A percentile compares a stretch with the other conserved stretches of the same genome.
phyloP scores from a whole-genome alignment of 2,113 vertebrate species.

The Daubentonia madagascariensis region DNA sequence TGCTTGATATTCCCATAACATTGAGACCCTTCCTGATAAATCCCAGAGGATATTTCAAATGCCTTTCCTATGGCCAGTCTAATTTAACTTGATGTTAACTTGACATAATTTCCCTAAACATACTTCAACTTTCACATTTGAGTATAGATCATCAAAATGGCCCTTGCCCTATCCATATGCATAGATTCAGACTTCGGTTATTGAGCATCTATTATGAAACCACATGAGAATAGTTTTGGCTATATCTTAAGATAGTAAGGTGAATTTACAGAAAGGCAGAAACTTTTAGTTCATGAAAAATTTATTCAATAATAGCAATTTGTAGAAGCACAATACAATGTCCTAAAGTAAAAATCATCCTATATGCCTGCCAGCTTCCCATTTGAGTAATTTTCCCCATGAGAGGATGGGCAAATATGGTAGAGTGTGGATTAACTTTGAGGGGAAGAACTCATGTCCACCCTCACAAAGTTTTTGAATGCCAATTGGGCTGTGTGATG shows the following conservation, averaged over 20 bases:
- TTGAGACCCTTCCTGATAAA: neutral
- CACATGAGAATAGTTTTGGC: neutral
- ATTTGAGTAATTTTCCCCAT: neutral
- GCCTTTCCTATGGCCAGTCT: neutral
- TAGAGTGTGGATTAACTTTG: neutral
- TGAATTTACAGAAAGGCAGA: neutral
- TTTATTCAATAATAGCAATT: neutral
- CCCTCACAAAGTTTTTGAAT: neutral
- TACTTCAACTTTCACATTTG: constrained; percentile 18
- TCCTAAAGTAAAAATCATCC: neutral
- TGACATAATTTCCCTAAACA: constrained; percentile 5
- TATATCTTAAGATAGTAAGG: neutral
- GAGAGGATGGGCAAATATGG: neutral
- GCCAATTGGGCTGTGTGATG: neutral
- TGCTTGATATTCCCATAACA: neutral
- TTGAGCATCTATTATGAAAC: neutral
- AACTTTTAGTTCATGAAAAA: neutral
- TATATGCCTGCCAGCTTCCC: neutral
- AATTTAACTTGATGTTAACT: neutral
- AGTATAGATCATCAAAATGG: neutral
- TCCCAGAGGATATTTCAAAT: neutral
- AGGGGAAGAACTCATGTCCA: neutral
- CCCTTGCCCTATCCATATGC: neutral
- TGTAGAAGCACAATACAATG: neutral
- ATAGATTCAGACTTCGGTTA: neutral